Conservation (phyloP, 2,888 invertebrate species). For the Lacanobia wlatinum region DNA sequence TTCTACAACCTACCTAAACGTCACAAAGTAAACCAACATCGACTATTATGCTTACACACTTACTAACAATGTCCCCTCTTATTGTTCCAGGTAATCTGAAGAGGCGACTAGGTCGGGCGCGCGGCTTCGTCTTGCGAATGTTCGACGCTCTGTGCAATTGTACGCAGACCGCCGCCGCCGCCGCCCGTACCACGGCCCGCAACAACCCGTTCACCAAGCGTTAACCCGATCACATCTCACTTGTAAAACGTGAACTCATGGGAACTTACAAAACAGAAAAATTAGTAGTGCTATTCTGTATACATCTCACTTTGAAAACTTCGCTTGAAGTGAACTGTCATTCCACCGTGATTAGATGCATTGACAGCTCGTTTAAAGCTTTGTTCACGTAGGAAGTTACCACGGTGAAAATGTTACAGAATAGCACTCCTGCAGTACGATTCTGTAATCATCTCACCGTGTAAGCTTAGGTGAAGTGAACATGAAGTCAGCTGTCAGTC, state of each 20-base stretch:
- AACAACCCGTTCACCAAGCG: constrained; percentile 86
- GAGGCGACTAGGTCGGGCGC: constrained; percentile 91
- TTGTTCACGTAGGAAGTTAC: background rate
- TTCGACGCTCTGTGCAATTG: constrained; percentile 92
- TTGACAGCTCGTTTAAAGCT: background rate
- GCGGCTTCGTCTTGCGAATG: constrained; percentile 91
- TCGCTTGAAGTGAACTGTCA: background rate
- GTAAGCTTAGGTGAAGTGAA: too few species aligned
- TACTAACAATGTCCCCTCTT: constrained; percentile 35
- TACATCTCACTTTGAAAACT: background rate
- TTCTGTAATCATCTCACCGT: too few species aligned
- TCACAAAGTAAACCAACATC: too few species aligned
- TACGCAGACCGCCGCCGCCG: constrained; percentile 91
- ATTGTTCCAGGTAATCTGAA: constrained; percentile 89
- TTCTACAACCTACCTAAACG: too few species aligned
- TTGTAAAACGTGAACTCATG: constrained; percentile 25
- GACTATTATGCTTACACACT: too few species aligned
- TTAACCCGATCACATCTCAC: constrained; percentile 77
- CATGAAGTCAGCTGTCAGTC: too few species aligned
- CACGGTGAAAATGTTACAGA: background rate
- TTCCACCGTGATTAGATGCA: background rate
- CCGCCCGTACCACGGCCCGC: constrained; percentile 87
- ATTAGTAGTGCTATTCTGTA: background rate
- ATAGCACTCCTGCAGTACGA: background rate
- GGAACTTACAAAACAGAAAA: background rate